phyloP scores from a whole-genome alignment of 2,888 invertebrate species.

The Melikaiella ostensackeni region DNA sequence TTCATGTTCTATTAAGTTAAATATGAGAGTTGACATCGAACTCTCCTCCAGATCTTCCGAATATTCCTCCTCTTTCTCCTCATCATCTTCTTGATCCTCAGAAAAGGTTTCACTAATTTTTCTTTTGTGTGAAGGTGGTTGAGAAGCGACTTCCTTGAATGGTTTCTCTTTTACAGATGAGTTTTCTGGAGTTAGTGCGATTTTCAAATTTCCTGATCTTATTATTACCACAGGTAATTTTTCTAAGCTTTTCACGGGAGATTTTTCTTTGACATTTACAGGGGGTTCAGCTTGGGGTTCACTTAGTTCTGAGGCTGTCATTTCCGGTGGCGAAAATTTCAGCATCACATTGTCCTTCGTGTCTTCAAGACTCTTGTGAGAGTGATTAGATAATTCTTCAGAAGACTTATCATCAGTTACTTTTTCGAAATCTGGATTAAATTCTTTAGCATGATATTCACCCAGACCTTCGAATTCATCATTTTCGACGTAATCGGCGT shows the following conservation, averaged over 20 bases:
- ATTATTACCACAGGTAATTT: no score
- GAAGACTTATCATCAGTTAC: background rate
- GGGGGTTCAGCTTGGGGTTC: no score
- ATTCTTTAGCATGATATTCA: background rate
- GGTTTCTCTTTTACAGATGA: background rate
- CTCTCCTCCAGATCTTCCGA: background rate
- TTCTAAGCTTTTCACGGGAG: no score
- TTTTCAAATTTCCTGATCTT: no score
- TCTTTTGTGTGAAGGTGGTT: background rate
- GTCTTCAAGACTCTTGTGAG: no score
- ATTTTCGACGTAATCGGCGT: background rate
- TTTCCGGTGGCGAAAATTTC: no score
- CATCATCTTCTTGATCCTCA: background rate
- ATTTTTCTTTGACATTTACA: no score
- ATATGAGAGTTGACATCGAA: background rate
- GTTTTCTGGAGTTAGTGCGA: background rate
- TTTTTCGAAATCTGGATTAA: background rate
- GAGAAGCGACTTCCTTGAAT: background rate
- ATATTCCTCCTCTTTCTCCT: background rate
- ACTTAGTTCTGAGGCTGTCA: no score
- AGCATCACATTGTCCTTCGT: no score
- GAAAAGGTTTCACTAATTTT: background rate
- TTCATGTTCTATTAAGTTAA: slow-evolving; percentile 54
- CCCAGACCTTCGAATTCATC: background rate
- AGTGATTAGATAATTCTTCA: background rate